phyloP scores from a whole-genome alignment of 2,888 invertebrate genomes.

The Ashinkailepas kermadecensis region DNA sequence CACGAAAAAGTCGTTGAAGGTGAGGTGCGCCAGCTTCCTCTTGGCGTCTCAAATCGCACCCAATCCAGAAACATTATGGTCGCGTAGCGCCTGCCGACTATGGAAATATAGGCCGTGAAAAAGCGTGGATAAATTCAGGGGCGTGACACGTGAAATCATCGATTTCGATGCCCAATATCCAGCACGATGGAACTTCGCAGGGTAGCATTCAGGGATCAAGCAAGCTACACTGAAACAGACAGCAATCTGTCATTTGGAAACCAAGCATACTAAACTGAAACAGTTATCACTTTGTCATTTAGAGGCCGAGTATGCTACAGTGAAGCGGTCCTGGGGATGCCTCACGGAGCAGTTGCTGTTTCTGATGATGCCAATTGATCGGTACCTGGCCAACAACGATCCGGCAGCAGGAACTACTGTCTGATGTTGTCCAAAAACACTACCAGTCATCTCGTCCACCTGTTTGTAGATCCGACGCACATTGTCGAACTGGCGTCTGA shows the following conservation, averaged over 20 bases:
- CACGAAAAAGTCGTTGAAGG: constrained; percentile 74
- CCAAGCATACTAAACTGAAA: no score
- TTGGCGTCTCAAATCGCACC: constrained; percentile 78
- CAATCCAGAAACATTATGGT: neutral
- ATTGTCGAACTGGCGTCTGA: constrained; percentile 84
- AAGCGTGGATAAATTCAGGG: no score
- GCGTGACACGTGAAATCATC: no score
- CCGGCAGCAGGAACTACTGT: constrained; percentile 69
- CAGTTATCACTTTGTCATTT: no score
- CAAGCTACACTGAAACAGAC: no score
- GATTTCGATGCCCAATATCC: no score
- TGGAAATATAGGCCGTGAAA: no score
- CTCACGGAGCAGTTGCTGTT: constrained; percentile 12
- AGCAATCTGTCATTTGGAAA: no score
- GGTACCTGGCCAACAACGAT: constrained; percentile 74
- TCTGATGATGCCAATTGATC: constrained; percentile 34
- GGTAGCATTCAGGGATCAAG: no score
- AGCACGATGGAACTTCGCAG: no score
- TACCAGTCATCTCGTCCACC: constrained; percentile 85
- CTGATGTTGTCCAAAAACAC: constrained; percentile 75
- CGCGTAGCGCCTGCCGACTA: neutral
- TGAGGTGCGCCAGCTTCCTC: constrained; percentile 74
- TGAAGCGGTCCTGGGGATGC: neutral
- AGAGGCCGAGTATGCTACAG: no score
- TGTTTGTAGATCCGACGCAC: constrained; percentile 83